These are phyloP conservation scores for Nyctereutes procyonoides DNA, from an alignment of 2,113 vertebrate species.

Conservation along the genomic window DNA sequence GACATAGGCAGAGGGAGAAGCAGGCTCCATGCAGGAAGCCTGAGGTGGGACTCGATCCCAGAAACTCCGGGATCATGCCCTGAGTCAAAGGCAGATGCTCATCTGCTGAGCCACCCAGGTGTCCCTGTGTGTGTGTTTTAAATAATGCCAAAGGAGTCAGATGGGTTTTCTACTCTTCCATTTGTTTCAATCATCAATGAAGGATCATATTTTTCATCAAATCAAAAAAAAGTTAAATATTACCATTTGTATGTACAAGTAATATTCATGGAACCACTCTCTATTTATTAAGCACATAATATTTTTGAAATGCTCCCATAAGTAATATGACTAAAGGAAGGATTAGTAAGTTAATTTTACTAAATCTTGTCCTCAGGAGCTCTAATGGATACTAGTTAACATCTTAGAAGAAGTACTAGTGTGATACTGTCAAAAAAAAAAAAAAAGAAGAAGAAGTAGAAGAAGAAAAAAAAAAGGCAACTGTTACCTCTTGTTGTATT, in stretches of 20 bases:
- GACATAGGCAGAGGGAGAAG: too few species aligned
- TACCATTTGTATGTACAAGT: neutral
- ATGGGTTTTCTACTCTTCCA: neutral
- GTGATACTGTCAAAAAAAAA: neutral
- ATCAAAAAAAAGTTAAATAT: neutral
- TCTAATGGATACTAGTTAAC: neutral
- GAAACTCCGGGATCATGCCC: too few species aligned
- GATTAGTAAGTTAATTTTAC: neutral
- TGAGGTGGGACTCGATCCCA: too few species aligned
- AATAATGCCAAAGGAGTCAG: neutral
- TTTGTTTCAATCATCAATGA: neutral
- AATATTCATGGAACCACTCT: neutral
- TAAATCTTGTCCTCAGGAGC: neutral
- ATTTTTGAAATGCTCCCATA: neutral
- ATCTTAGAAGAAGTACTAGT: neutral
- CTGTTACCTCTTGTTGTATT: constrained; percentile 1
- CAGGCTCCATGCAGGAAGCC: too few species aligned
- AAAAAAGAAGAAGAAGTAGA: neutral
- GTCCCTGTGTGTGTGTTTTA: neutral
- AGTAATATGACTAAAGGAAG: neutral
- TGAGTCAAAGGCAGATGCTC: too few species aligned
- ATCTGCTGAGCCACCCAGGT: too few species aligned
- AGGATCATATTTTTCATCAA: neutral
- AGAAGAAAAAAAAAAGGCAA: neutral
- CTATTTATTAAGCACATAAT: neutral